Conservation (phyloP, 2,888 invertebrate species). For the Phymatocera aterrima region DNA sequence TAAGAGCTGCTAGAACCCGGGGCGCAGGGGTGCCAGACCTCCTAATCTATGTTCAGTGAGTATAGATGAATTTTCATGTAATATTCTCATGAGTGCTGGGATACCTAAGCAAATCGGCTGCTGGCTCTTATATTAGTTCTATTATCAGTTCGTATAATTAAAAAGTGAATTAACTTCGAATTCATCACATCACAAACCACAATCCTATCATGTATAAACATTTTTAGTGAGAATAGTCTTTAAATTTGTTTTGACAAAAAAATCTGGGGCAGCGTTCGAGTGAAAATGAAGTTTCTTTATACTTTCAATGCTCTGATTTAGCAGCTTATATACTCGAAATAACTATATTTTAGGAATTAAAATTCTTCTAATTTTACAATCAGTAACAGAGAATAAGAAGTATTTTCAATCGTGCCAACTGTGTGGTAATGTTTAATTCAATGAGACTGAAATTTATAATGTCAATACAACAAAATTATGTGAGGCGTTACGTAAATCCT, state of each 20-base stretch:
- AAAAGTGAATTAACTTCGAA: neutral
- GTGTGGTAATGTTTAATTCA: conserved; percentile 33
- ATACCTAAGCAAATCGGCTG: too few relatives aligned
- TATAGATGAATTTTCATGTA: too few relatives aligned
- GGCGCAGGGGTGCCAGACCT: too few relatives aligned
- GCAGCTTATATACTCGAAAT: neutral
- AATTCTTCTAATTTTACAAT: neutral
- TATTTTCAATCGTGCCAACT: conserved; percentile 13
- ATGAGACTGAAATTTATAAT: too few relatives aligned
- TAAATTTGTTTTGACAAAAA: neutral
- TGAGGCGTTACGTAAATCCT: too few relatives aligned
- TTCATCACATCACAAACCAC: neutral
- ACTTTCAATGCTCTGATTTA: conserved; percentile 19
- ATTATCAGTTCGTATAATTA: neutral
- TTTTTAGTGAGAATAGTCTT: neutral
- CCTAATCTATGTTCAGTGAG: too few relatives aligned
- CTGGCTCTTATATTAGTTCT: too few relatives aligned
- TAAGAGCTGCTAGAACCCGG: too few relatives aligned
- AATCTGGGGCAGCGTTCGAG: neutral
- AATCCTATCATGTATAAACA: neutral
- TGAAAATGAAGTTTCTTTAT: neutral
- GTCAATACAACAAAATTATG: too few relatives aligned
- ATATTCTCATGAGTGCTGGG: too few relatives aligned
- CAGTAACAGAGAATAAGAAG: neutral
- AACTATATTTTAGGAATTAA: conserved; percentile 1